phyloP scores from a whole-genome alignment of 2,888 invertebrate species.

The Andrena bicolor region DNA sequence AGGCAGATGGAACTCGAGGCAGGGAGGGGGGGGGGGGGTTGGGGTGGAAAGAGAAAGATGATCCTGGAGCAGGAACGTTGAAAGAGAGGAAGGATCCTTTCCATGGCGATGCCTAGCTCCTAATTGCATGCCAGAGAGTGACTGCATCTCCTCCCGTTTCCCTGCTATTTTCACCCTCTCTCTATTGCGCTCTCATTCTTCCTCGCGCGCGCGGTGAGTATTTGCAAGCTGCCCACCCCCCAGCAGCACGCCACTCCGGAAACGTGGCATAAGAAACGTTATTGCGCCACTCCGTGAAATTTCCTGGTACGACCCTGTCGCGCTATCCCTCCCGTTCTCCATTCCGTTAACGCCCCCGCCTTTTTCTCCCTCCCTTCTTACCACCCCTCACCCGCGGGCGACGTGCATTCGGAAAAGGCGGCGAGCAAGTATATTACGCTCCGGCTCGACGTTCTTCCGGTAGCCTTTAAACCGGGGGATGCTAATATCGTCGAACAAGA shows the following conservation, averaged over 20 bases:
- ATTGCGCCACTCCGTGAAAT: constrained; percentile 75
- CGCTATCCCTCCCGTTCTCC: constrained; percentile 45
- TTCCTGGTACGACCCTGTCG: constrained; percentile 69
- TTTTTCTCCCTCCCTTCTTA: background rate
- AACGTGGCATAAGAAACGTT: constrained; percentile 74
- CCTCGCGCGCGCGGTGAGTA: constrained; percentile 54
- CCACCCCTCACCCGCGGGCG: constrained; percentile 17
- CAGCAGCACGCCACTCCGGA: constrained; percentile 68
- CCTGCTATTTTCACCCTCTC: constrained; percentile 38
- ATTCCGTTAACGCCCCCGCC: constrained; percentile 21
- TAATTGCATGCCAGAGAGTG: constrained; percentile 75
- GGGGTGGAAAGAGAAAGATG: constrained; percentile 20
- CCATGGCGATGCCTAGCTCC: constrained; percentile 64
- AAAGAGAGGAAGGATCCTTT: constrained; percentile 63
- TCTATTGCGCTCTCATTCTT: constrained; percentile 38
- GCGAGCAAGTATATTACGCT: constrained; percentile 67
- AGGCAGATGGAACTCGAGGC: background rate
- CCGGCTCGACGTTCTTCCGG: constrained; percentile 62
- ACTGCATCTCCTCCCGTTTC: constrained; percentile 65
- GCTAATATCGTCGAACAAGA: constrained; percentile 61
- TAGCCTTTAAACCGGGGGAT: constrained; percentile 58
- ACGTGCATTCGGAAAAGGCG: constrained; percentile 65
- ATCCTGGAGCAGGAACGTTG: constrained; percentile 37
- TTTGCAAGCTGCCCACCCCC: constrained; percentile 67
- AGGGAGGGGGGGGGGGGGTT: background rate